Conservation (phyloP, 2,113 vertebrate genomes). For the Grantiella picta region DNA sequence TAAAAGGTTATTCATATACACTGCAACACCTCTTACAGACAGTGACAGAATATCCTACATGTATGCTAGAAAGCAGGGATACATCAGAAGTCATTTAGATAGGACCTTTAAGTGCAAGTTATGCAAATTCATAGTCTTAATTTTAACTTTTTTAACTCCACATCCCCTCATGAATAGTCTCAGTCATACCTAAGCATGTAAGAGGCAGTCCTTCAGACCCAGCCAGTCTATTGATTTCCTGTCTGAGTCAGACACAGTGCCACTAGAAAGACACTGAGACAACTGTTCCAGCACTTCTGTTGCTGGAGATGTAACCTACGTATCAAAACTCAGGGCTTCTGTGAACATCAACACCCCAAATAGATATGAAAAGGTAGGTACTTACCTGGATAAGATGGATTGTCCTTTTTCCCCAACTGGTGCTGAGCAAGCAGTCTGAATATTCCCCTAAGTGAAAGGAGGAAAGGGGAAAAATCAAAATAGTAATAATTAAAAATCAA, state of each 20-base stretch:
- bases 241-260: neutral
- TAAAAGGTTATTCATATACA: neutral
- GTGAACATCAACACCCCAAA: neutral
- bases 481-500: neutral
- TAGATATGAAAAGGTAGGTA: neutral
- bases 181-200: neutral
- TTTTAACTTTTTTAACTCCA: neutral
- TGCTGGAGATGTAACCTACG: neutral
- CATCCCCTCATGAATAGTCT: neutral
- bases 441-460: conserved; percentile 81
- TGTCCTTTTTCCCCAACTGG: conserved; percentile 93
- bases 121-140: neutral
- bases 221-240: neutral
- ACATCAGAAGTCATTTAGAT: neutral
- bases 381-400: conserved; percentile 86
- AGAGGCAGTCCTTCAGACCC: neutral
- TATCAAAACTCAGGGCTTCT: neutral
- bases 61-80: neutral
- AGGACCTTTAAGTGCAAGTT: neutral
- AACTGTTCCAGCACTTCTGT: neutral
- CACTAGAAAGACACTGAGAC: neutral
- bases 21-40: neutral
- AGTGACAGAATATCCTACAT: neutral
- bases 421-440: conserved; percentile 90
- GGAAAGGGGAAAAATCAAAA: neutral